Evolutionary conservation across 2,888 invertebrate genomes (phyloP).

Genomic region (Andricus quercusramuli): DNA sequence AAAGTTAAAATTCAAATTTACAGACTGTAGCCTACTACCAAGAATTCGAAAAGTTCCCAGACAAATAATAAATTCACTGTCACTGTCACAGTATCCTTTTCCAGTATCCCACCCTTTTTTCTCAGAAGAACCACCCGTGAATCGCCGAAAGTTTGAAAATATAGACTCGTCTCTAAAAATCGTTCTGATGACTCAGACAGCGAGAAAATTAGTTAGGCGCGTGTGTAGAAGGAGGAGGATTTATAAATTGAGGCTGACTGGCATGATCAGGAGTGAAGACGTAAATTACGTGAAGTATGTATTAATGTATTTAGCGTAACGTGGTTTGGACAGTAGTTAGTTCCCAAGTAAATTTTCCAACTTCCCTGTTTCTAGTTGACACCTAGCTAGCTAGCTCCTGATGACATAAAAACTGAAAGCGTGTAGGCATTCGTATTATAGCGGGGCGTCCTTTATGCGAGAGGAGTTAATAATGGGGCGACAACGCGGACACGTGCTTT

Average conservation of each 20-base stretch:
- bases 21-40: no score
- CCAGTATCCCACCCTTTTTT: no score
- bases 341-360: background rate
- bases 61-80: no score
- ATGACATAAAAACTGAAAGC: constrained; percentile 31
- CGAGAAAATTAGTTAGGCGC: constrained; percentile 15
- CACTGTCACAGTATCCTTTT: no score
- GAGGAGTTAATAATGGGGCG: constrained; percentile 37
- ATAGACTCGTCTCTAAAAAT: constrained; percentile 3
- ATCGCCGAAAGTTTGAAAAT: background rate
- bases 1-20: no score
- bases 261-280: background rate
- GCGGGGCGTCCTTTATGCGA: constrained; percentile 26
- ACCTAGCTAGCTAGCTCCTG: constrained; percentile 15
- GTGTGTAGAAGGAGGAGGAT: constrained; percentile 1
- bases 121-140: background rate
- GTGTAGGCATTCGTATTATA: constrained; percentile 26
- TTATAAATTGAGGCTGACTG: constrained; percentile 17
- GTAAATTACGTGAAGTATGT: background rate
- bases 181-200: background rate
- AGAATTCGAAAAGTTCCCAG: no score
- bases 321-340: background rate
- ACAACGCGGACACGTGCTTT: constrained; percentile 27
- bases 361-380: background rate
- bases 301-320: background rate